phyloP scores from a whole-genome alignment of 2,888 invertebrate genomes.

The Disparrhopalites patrizii region DNA sequence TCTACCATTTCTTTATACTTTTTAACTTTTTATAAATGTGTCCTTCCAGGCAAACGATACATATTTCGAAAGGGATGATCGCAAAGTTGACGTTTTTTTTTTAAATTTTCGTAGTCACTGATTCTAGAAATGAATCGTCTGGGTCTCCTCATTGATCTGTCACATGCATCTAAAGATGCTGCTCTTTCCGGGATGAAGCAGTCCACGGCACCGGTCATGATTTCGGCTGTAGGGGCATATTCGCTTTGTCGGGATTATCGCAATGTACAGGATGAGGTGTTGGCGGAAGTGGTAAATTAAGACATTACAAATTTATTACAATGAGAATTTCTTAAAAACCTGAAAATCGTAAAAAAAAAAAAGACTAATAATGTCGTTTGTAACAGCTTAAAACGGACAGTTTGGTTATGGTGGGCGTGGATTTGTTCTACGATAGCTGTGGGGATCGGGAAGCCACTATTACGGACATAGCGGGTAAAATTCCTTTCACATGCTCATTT shows the following conservation, averaged over 20 bases:
- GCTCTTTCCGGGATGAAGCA: slow-evolving; percentile 61
- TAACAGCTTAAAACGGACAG: not conserved
- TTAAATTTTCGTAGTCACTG: not conserved
- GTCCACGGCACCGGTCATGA: slow-evolving; percentile 55
- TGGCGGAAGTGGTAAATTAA: slow-evolving; percentile 56
- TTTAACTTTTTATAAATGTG: no score
- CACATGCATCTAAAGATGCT: slow-evolving; percentile 61
- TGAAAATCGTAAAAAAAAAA: not conserved
- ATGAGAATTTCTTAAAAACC: not conserved
- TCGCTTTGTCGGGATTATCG: slow-evolving; percentile 59
- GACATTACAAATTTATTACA: not conserved
- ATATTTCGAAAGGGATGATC: not conserved
- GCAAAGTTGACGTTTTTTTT: not conserved
- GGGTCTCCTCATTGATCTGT: slow-evolving; percentile 66
- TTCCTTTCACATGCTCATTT: no score
- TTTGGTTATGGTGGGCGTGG: not conserved
- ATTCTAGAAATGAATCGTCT: slow-evolving; percentile 60
- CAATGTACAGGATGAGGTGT: slow-evolving; percentile 62
- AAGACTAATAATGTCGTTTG: no score
- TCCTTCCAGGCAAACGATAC: no score
- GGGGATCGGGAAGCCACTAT: not conserved
- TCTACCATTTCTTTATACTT: not conserved
- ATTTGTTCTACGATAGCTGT: not conserved
- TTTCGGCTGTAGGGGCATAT: slow-evolving; percentile 60
- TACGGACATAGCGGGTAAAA: slow-evolving; percentile 6